phyloP scores from a whole-genome alignment of 2,888 invertebrate genomes.

The Tipula lateralis region DNA sequence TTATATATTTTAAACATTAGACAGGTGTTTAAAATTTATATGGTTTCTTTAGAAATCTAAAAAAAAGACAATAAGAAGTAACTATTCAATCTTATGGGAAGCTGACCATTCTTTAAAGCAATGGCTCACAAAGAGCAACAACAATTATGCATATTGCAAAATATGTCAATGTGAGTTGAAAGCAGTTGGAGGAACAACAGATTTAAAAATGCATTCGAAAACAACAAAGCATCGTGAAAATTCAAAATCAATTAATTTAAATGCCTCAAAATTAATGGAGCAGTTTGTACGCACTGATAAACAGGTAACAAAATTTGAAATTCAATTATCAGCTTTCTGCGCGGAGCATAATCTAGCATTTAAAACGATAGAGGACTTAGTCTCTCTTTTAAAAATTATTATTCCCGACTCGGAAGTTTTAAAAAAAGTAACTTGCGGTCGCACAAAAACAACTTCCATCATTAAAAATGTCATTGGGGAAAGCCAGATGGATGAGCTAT shows the following conservation, averaged over 20 bases:
- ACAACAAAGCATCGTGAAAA: not conserved
- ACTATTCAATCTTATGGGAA: not conserved
- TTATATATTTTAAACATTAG: too few relatives aligned
- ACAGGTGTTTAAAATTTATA: too few relatives aligned
- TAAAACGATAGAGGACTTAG: too few relatives aligned
- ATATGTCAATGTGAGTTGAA: not conserved
- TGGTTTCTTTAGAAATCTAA: too few relatives aligned
- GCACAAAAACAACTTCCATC: not conserved
- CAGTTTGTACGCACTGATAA: not conserved
- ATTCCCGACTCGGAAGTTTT: not conserved
- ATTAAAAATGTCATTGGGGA: not conserved
- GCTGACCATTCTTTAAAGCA: not conserved
- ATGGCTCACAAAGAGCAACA: not conserved
- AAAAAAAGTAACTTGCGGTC: not conserved
- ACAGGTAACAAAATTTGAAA: not conserved
- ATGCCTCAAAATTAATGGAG: not conserved
- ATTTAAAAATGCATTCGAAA: not conserved
- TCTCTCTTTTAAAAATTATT: not conserved
- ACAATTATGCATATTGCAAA: too few relatives aligned
- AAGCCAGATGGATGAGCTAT: not conserved
- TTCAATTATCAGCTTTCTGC: not conserved
- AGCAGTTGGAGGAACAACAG: not conserved
- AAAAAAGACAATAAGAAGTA: not conserved
- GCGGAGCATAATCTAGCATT: too few relatives aligned
- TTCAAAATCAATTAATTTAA: not conserved